These are phyloP conservation scores for Heteractis magnifica DNA, from an alignment of 92 coral and sea anemone species.

Conservation along the genomic window DNA sequence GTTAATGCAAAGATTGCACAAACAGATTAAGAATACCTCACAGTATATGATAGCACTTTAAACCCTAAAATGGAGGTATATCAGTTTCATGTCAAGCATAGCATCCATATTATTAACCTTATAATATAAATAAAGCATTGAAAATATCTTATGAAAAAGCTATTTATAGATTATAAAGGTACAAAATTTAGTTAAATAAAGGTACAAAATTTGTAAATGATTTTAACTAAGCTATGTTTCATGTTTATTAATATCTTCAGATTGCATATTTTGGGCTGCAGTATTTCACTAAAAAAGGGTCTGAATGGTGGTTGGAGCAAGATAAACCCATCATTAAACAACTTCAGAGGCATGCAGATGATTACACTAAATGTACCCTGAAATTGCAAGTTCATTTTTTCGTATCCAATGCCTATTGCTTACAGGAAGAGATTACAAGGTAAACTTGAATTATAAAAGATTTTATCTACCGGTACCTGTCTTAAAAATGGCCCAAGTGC, in stretches of 20 bases:
- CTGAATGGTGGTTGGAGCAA: conserved; percentile 79
- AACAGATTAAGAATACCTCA: not conserved
- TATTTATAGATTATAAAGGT: not conserved
- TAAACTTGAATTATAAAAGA: conserved; percentile 7
- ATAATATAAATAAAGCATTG: not conserved
- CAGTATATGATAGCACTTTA: not conserved
- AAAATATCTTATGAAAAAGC: not conserved
- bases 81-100: not conserved
- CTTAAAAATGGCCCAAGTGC: not conserved
- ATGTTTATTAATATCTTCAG: conserved; percentile 41
- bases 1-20: not conserved
- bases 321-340: conserved; percentile 83
- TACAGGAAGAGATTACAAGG: conserved; percentile 84
- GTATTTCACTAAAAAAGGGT: conserved; percentile 65
- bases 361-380: conserved; percentile 43
- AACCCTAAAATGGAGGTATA: not conserved
- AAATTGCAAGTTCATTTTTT: conserved; percentile 78
- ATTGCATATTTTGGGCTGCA: conserved; percentile 84
- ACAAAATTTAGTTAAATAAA: not conserved
- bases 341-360: conserved; percentile 59
- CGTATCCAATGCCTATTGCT: conserved; percentile 58
- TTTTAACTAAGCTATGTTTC: not conserved
- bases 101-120: not conserved
- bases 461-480: not conserved
- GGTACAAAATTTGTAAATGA: too few relatives aligned